Evolutionary conservation across 2,797 vertebrate genomes (phyloP), one percentile per base, ranked within the genome.

Genomic region (Arnoldichthys spilopterus): DNA sequence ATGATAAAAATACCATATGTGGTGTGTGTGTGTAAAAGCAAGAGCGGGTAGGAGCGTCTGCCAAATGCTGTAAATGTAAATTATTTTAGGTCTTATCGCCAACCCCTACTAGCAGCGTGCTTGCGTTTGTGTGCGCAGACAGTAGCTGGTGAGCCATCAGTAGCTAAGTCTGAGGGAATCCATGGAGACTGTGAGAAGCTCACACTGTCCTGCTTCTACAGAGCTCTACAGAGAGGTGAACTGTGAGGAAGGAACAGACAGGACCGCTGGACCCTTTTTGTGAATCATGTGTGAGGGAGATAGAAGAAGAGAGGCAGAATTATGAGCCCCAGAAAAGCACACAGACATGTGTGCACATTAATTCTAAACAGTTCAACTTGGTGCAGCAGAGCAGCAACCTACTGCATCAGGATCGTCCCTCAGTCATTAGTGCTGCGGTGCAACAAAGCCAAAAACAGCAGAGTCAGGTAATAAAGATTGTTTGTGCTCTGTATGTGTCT

Each of bases 171-270:
- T 62, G 66, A 30, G 1, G 20, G 66, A 58, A 75, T 74, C 70
- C 68, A 51, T 40, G 20, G 34, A 74, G 59, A 63, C 43, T 22
- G 30, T 66, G 34, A 58, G n/a, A 40, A 49, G 30, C 40, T 78
- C 51, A 67, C 71, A 12, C 47, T 63, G 71, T 68, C 76, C 76
- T 76, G 47, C 9, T 74, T 85, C 66, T n/a, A n/a, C 78, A 32
- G 11, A 34, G 56, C 78, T 73, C 81, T 71, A 58, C 59, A 76
- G 79, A 45, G 72, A 77, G 34, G 51, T 81, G 76, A 85, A 74
- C 84, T 85, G 81, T 83, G 76, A 85, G 69, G 20, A 49, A 74
- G 64, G 58, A 56, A 78, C 53, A 78, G 76, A 56, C 53, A 78
- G 70, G 75, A 67, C 74, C n/a, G 56, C 75, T 34, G 62, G 32